Evolutionary conservation across 1,140 invertebrate genomes (phyloP).

Genomic region (Phenacoccus solenopsis): DNA sequence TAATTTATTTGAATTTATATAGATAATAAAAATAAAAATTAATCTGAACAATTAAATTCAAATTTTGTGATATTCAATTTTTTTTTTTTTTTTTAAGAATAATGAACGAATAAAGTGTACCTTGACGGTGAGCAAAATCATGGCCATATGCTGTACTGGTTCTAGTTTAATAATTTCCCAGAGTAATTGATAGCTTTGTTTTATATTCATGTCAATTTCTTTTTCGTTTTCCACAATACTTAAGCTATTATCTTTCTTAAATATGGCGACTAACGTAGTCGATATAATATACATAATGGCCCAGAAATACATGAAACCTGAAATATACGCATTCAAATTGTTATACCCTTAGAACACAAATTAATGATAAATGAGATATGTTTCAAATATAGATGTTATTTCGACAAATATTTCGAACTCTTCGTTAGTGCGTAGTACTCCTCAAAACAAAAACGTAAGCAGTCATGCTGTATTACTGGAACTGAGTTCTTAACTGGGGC

Average conservation of each 20-base stretch:
- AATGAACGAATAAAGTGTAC: not conserved
- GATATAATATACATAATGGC: slow-evolving; percentile 78
- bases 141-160: slow-evolving; percentile 58
- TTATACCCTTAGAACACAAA: too few species aligned
- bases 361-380: too few species aligned
- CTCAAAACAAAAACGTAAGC: too few species aligned
- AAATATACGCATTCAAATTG: too few species aligned
- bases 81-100: not conserved
- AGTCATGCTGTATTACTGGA: too few species aligned
- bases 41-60: not conserved
- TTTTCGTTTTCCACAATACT: slow-evolving; percentile 42
- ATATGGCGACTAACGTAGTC: slow-evolving; percentile 77
- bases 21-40: slow-evolving; percentile 4
- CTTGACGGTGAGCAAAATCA: slow-evolving; percentile 5
- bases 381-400: too few species aligned
- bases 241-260: slow-evolving; percentile 68
- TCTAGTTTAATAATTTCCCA: slow-evolving; percentile 73
- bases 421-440: too few species aligned
- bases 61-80: slow-evolving; percentile 7
- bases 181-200: slow-evolving; percentile 72
- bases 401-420: too few species aligned
- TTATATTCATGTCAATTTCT: slow-evolving; percentile 44
- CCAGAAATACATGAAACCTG: slow-evolving; percentile 92
- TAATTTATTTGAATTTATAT: not conserved
- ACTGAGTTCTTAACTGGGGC: too few species aligned